A percentile compares a stretch with the other conserved stretches of the same genome.
These are phyloP conservation scores for Troides helena DNA, from an alignment of 2,888 invertebrate species.

Conservation along the genomic window DNA sequence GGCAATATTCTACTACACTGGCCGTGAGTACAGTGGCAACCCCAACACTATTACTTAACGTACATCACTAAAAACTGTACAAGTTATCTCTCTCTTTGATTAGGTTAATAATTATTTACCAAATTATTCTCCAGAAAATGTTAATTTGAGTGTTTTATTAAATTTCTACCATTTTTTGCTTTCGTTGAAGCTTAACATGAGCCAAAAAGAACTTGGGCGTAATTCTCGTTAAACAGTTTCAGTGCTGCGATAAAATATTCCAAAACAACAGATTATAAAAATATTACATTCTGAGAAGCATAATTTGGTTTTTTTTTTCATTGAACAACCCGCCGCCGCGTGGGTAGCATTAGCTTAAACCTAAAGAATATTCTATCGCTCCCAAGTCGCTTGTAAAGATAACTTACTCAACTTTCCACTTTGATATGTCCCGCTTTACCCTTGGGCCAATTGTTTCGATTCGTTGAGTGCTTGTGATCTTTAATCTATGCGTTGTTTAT, in stretches of 20 bases:
- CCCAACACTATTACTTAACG: constrained; percentile 50
- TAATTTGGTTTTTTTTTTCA: constrained; percentile 29
- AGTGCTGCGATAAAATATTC: neutral
- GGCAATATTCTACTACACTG: constrained; percentile 1
- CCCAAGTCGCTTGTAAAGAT: constrained; percentile 48
- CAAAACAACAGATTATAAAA: constrained; percentile 22
- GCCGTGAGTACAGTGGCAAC: constrained; percentile 52
- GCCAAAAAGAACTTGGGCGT: neutral
- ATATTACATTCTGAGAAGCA: constrained; percentile 37
- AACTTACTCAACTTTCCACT: constrained; percentile 37
- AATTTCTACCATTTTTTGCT: neutral
- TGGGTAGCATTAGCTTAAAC: constrained; percentile 43
- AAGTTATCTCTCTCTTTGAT: constrained; percentile 72
- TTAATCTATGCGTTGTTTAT: neutral
- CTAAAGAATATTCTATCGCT: constrained; percentile 59
- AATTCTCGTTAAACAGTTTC: neutral
- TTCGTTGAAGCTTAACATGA: constrained; percentile 5
- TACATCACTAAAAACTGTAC: constrained; percentile 63
- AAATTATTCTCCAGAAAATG: constrained; percentile 42
- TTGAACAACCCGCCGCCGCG: constrained; percentile 29
- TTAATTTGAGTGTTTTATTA: neutral
- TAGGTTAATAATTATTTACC: constrained; percentile 50
- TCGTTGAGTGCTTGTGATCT: neutral
- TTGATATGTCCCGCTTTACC: constrained; percentile 64
- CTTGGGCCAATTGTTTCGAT: constrained; percentile 35